Percentiles rank a stretch among this genome's conserved stretches.
These are phyloP conservation scores for Scytalopus superciliaris DNA, from an alignment of 2,113 vertebrate species.

Conservation along the genomic window DNA sequence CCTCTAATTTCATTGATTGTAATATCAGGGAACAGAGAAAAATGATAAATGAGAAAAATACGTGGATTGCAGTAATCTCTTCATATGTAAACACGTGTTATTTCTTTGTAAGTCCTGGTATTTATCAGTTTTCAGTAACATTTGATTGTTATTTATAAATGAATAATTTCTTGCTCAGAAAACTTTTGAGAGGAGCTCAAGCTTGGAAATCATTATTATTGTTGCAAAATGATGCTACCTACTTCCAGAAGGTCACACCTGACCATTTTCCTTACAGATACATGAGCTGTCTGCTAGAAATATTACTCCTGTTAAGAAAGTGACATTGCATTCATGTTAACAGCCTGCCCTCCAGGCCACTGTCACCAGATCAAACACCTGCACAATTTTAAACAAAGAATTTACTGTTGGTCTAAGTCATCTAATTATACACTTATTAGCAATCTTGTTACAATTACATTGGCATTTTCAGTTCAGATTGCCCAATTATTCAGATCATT, in stretches of 20 bases:
- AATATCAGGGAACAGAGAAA: not conserved
- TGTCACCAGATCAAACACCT: not conserved
- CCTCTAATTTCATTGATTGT: not conserved
- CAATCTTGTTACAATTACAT: not conserved
- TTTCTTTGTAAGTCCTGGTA: not conserved
- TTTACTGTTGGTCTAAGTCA: not conserved
- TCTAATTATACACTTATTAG: not conserved
- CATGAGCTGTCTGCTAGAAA: not conserved
- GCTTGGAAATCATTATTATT: not conserved
- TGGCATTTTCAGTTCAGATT: not conserved
- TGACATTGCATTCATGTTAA: not conserved
- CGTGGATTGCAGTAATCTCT: not conserved
- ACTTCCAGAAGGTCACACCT: not conserved
- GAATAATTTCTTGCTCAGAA: not conserved
- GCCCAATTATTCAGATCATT: not conserved
- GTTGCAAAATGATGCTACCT: not conserved
- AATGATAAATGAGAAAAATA: not conserved
- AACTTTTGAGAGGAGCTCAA: not conserved
- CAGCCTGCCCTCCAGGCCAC: not conserved
- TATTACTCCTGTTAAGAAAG: not conserved
- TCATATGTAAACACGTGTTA: accelerated
- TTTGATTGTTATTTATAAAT: not conserved
- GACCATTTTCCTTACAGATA: not conserved
- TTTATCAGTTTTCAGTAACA: not conserved
- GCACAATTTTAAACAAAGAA: not conserved